Percentiles rank a stretch among this genome's conserved stretches.
These are phyloP conservation scores for Watersipora subatra DNA, from an alignment of 1,140 invertebrate species.

Conservation along the genomic window DNA sequence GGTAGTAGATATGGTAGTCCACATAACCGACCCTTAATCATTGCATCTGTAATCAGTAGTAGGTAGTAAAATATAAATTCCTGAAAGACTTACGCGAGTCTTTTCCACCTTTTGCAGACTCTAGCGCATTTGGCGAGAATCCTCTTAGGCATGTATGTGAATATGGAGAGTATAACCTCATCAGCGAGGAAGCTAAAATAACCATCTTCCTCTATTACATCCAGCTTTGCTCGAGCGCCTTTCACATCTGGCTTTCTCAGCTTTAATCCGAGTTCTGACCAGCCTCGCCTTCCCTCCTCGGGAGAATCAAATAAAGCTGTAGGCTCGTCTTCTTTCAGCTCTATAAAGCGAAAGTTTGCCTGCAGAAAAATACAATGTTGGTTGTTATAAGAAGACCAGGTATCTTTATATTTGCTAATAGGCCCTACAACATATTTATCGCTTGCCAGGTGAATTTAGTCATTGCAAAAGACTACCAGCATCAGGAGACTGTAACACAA, in stretches of 20 bases:
- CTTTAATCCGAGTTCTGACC: not conserved
- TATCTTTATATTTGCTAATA: not conserved
- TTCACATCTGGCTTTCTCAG: not conserved
- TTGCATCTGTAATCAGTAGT: too few species aligned
- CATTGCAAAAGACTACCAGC: not conserved
- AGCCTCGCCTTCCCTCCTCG: constrained; percentile 1
- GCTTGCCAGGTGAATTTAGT: not conserved
- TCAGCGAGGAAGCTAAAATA: constrained; percentile 49
- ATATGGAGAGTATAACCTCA: constrained; percentile 67
- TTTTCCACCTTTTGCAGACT: constrained; percentile 57
- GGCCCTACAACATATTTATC: too few species aligned
- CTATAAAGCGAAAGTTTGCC: not conserved
- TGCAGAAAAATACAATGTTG: not conserved
- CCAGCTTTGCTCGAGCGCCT: not conserved
- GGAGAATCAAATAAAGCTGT: not conserved
- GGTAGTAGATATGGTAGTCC: too few species aligned
- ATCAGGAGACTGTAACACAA: not conserved
- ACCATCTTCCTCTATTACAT: not conserved
- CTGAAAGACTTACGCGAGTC: constrained; percentile 50
- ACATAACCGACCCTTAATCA: too few species aligned
- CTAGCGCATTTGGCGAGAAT: constrained; percentile 53
- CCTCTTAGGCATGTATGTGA: constrained; percentile 64
- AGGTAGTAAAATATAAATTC: too few species aligned
- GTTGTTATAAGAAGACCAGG: not conserved
- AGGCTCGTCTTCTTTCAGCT: not conserved